Base-by-base conservation (phyloP, 2,888 invertebrate species). In the Encarsia formosa region DNA sequence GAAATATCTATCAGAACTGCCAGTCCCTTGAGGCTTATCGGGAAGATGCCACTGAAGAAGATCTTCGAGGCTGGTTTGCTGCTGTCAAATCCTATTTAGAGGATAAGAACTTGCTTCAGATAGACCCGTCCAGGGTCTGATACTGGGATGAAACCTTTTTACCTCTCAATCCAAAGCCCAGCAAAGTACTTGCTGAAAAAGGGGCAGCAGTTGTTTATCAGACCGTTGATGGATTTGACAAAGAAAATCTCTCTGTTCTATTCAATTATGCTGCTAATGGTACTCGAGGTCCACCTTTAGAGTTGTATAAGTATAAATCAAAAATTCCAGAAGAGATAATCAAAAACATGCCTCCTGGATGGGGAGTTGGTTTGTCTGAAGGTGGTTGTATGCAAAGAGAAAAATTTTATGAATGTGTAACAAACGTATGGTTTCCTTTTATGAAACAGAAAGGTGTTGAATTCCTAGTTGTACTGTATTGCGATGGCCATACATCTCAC, bases 321-420 rank as follows among this genome's bases (percentile, higher is more conserved):
- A 15, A 6, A 15, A 18, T 18, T 13, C 16, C 15, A 4, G 15
- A 18, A 18, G 4, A 4, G 3, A 37, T 18, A 4, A 5, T 37
- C 9, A 31, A 31, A 31, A 31, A 54, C 34, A 60, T 70, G 37
- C 37, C 37, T 37, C n/a, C 3, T 4, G 15, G 16, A 4, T 37
- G 16, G 37, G 16, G 19, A 4, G 15, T 37, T 37, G 37, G 37
- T 15, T 11, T 37, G 15, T 18, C 3, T 37, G 37, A 15, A 18
- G 18, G 18, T 37, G 37, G 5, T 9, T 37, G 13, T 4, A 37
- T 37, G 37, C 9, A 9, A 18, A 18, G 16, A 11, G 37, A 37
- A 3, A 15, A 13, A 3, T 37, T 18, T 37, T 37, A 37, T 37
- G 15, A 18, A 5, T 37, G 6, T 18, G 19, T 37, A 37, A 18